Conservation (phyloP, 1,140 invertebrate genomes). For the Cherax quadricarinatus region DNA sequence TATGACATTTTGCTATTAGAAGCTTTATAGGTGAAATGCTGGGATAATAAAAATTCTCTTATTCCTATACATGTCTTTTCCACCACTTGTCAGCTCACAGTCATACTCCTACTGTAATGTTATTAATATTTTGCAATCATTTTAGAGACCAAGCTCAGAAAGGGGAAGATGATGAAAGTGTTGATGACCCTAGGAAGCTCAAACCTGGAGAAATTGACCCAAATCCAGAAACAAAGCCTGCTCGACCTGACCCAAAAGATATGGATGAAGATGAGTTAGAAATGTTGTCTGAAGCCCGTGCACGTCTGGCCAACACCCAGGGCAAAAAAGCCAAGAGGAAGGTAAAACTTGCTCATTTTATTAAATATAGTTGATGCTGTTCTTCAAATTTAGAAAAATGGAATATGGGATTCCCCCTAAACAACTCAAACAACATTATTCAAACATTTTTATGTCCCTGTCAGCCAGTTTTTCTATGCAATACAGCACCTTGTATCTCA, state of each 20-base stretch:
- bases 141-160: slow-evolving; percentile 97
- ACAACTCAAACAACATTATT: neutral
- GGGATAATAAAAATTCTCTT: no score
- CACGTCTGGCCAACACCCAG: slow-evolving; percentile 98
- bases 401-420: neutral
- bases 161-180: slow-evolving; percentile 96
- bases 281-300: slow-evolving; percentile 99
- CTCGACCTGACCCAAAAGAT: slow-evolving; percentile 99
- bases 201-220: slow-evolving; percentile 99
- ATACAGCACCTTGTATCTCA: no score
- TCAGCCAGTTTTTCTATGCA: no score
- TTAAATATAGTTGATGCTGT: no score
- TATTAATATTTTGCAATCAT: neutral
- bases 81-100: no score
- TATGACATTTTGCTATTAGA: no score
- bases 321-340: slow-evolving; percentile 99
- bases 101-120: no score
- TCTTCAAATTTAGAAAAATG: no score
- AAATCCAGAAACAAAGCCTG: slow-evolving; percentile 99
- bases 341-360: slow-evolving; percentile 60
- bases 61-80: no score
- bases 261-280: slow-evolving; percentile 99
- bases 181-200: slow-evolving; percentile 94
- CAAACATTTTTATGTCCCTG: no score
- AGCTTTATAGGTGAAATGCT: no score